Percentiles rank a stretch among this genome's conserved stretches.
These are phyloP conservation scores for Daphoenositta chrysoptera DNA, from an alignment of 2,113 vertebrate species.

Conservation along the genomic window DNA sequence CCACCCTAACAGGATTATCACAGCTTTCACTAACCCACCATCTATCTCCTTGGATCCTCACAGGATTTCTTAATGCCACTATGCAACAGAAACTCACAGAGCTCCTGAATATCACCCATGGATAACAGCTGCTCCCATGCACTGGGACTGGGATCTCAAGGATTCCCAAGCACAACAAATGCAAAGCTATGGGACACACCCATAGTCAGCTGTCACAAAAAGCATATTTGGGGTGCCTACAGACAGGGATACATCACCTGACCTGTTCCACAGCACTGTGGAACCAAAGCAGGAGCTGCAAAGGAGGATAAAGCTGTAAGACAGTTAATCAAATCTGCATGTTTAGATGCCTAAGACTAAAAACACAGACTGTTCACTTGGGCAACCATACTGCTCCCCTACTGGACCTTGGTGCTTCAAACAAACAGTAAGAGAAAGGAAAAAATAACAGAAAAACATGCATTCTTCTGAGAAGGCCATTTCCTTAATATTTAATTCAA, in stretches of 20 bases:
- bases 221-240: neutral
- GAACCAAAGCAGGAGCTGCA: neutral
- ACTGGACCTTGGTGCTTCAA: neutral
- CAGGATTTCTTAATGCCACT: neutral
- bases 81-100: neutral
- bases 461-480: neutral
- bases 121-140: neutral
- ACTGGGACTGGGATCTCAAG: neutral
- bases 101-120: neutral
- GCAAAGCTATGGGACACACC: neutral
- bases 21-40: neutral
- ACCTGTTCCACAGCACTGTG: neutral
- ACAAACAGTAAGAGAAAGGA: neutral
- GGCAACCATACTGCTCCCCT: neutral
- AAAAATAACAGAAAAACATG: neutral
- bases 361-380: neutral
- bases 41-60: neutral
- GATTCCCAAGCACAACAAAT: neutral
- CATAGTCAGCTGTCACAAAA: neutral
- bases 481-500: slow-evolving; percentile 6
- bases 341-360: neutral
- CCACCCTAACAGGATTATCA: neutral
- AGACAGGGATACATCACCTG: neutral
- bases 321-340: neutral
- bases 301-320: neutral